These are phyloP conservation scores for Holotrichia oblita DNA, from an alignment of 1,140 invertebrate genomes.

Conservation along the genomic window DNA sequence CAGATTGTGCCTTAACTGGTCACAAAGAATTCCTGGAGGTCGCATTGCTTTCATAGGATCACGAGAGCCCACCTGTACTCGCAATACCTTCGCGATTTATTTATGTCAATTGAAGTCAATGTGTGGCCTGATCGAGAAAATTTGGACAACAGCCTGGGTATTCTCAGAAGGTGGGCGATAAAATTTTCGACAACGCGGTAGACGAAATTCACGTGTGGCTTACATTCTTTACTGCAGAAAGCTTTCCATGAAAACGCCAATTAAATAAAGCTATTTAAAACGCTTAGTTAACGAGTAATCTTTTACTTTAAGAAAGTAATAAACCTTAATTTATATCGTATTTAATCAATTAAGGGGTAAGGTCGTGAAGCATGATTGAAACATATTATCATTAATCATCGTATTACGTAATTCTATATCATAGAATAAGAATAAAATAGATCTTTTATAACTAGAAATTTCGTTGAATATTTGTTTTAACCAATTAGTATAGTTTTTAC, in stretches of 20 bases:
- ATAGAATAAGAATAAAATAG: too few species aligned
- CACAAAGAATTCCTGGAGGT: constrained; percentile 6
- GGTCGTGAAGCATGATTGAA: too few species aligned
- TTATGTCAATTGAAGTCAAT: constrained; percentile 38
- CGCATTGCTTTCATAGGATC: constrained; percentile 33
- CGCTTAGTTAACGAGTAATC: not conserved
- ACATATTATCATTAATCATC: too few species aligned
- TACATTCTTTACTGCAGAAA: not conserved
- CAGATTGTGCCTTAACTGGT: not conserved
- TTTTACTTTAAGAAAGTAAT: not conserved
- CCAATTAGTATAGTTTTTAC: too few species aligned
- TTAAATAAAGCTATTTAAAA: constrained; percentile 20
- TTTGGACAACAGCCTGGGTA: constrained; percentile 26
- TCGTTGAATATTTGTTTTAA: too few species aligned
- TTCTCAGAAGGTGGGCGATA: constrained; percentile 32
- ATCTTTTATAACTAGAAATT: too few species aligned
- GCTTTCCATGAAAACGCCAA: not conserved
- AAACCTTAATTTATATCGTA: not conserved
- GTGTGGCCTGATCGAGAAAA: constrained; percentile 30
- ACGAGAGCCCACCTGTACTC: constrained; percentile 36
- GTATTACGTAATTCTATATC: too few species aligned
- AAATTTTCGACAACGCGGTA: constrained; percentile 33
- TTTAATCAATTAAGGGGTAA: too few species aligned
- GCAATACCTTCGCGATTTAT: constrained; percentile 39
- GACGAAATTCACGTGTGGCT: constrained; percentile 21